Evolutionary conservation across 1,140 invertebrate species (phyloP).

Genomic region (Leptopilina clavipes): DNA sequence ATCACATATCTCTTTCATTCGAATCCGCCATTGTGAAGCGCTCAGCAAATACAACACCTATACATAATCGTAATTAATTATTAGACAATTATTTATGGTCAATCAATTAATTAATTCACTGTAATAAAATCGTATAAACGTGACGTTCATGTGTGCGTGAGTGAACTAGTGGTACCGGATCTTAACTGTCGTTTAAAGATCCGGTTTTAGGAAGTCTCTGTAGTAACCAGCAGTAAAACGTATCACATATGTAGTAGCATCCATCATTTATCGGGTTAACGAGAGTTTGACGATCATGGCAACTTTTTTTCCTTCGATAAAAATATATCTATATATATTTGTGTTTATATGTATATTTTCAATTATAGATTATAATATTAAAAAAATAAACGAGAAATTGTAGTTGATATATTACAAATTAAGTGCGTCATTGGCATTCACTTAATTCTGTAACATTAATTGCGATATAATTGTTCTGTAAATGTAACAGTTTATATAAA

Average conservation of each 20-base stretch:
- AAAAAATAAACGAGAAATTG: constrained; percentile 1
- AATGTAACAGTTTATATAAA: constrained; percentile 8
- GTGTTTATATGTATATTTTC: constrained; percentile 7
- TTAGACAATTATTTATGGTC: constrained; percentile 61
- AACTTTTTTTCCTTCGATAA: constrained; percentile 4
- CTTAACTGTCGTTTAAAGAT: constrained; percentile 51
- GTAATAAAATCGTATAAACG: constrained; percentile 70
- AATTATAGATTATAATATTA: constrained; percentile 2
- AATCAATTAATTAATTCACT: constrained; percentile 72
- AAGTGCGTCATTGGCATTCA: background rate
- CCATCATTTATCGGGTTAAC: constrained; percentile 68
- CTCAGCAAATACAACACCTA: constrained; percentile 51
- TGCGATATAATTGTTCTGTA: constrained; percentile 5
- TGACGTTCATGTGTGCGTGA: constrained; percentile 73
- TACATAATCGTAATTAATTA: constrained; percentile 59
- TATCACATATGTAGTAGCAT: constrained; percentile 75
- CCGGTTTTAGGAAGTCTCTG: constrained; percentile 73
- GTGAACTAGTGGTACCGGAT: constrained; percentile 74
- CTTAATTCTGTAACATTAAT: constrained; percentile 30
- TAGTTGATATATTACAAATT: background rate
- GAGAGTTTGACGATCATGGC: constrained; percentile 59
- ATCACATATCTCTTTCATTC: constrained; percentile 1
- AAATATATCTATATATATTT: constrained; percentile 35
- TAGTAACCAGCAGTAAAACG: constrained; percentile 76
- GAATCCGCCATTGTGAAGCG: constrained; percentile 35